These are phyloP conservation scores for Sebastes vulpes DNA, from an alignment of 2,797 vertebrate species.

Conservation along the genomic window DNA sequence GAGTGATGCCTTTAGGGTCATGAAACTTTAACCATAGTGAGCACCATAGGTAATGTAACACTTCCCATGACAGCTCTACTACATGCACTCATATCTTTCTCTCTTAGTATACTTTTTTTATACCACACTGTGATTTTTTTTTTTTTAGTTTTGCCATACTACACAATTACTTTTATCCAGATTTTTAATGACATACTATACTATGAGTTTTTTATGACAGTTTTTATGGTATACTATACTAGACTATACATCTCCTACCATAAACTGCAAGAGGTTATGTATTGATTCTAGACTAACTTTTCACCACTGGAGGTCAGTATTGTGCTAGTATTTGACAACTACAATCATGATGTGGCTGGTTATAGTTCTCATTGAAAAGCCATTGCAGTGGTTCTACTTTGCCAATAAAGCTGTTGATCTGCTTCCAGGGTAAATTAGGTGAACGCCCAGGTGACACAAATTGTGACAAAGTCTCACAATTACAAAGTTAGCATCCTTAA, in stretches of 20 bases:
- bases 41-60: too few relatives aligned
- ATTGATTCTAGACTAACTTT: background rate
- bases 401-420: background rate
- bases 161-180: too few relatives aligned
- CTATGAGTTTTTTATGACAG: background rate
- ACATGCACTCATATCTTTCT: too few relatives aligned
- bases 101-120: too few relatives aligned
- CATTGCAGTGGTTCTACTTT: background rate
- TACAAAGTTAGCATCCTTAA: background rate
- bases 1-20: too few relatives aligned
- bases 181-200: too few relatives aligned
- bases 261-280: background rate
- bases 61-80: too few relatives aligned
- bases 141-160: too few relatives aligned
- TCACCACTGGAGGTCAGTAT: conserved; percentile 57
- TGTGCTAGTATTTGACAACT: background rate
- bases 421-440: background rate
- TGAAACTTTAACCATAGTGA: too few relatives aligned
- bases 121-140: too few relatives aligned
- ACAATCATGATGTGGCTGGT: background rate
- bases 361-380: background rate
- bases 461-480: background rate
- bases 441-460: background rate
- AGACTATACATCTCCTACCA: background rate
- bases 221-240: background rate